A percentile compares a stretch with the other conserved stretches of the same genome.
Conservation (phyloP, 2,113 vertebrate species). For the Heliornis fulica region DNA sequence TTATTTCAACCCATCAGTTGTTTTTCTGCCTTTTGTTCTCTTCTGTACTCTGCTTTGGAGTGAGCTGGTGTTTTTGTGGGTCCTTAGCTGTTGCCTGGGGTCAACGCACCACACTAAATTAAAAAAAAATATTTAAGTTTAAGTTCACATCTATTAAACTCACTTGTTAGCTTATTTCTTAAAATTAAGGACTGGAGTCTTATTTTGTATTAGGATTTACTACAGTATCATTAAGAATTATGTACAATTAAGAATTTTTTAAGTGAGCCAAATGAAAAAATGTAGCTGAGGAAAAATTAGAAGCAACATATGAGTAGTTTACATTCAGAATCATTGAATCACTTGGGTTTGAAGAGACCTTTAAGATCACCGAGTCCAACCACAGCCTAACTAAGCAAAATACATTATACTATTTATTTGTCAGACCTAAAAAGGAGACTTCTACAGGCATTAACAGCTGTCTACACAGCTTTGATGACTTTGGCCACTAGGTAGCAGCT, state of each 20-base stretch:
- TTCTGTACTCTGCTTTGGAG: background rate
- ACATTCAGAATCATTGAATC: no score
- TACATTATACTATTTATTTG: fast-evolving
- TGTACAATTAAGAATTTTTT: background rate
- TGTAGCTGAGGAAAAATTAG: fast-evolving
- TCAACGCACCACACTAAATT: background rate
- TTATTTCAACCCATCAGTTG: no score
- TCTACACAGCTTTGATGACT: background rate
- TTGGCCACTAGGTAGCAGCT: background rate
- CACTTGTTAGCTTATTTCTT: background rate
- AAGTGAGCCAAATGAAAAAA: no score
- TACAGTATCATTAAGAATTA: background rate
- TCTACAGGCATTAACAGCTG: background rate
- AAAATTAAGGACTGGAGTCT: background rate
- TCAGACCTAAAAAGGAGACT: no score
- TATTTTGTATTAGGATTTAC: background rate
- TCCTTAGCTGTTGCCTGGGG: background rate
- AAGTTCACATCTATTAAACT: background rate
- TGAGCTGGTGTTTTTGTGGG: background rate
- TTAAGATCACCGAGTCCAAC: no score
- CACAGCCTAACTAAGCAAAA: background rate
- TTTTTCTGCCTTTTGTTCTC: background rate
- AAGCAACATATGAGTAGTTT: fast-evolving
- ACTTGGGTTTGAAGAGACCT: no score
- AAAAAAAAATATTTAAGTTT: background rate